Conservation (phyloP, 2,113 vertebrate species). For the Ictalurus furcatus region DNA sequence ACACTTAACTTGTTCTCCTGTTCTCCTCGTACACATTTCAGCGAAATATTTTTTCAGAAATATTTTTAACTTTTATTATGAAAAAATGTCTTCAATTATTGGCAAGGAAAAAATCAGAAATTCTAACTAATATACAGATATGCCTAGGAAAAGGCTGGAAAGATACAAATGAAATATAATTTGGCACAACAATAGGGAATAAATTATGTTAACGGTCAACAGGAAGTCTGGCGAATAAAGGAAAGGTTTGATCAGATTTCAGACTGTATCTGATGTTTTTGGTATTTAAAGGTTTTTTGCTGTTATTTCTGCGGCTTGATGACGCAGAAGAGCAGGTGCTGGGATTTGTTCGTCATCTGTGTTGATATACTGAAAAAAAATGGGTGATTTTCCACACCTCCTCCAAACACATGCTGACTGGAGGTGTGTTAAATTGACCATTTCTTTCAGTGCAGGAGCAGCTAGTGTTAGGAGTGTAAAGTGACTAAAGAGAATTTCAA, state of each 20-base stretch:
- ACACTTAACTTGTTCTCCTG: neutral
- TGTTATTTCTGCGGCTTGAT: neutral
- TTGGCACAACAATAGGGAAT: too few species aligned
- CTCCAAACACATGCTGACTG: neutral
- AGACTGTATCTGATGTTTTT: neutral
- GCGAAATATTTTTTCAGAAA: too few species aligned
- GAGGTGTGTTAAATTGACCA: slow-evolving; percentile 12
- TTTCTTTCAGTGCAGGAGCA: neutral
- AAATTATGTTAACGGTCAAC: neutral
- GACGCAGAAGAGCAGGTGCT: neutral
- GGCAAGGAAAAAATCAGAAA: neutral
- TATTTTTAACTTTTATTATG: too few species aligned
- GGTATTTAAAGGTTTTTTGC: neutral
- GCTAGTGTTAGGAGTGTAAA: neutral
- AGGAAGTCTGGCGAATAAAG: neutral
- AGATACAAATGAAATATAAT: too few species aligned
- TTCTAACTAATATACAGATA: neutral
- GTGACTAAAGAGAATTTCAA: neutral
- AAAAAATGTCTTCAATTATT: neutral
- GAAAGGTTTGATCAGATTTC: neutral
- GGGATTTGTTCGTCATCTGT: neutral
- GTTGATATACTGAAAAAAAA: neutral
- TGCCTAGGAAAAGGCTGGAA: neutral
- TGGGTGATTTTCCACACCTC: neutral
- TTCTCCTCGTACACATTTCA: neutral